A percentile compares a stretch with the other conserved stretches of the same genome.
Conservation (phyloP, 2,113 vertebrate species). For the Saccopteryx leptura region DNA sequence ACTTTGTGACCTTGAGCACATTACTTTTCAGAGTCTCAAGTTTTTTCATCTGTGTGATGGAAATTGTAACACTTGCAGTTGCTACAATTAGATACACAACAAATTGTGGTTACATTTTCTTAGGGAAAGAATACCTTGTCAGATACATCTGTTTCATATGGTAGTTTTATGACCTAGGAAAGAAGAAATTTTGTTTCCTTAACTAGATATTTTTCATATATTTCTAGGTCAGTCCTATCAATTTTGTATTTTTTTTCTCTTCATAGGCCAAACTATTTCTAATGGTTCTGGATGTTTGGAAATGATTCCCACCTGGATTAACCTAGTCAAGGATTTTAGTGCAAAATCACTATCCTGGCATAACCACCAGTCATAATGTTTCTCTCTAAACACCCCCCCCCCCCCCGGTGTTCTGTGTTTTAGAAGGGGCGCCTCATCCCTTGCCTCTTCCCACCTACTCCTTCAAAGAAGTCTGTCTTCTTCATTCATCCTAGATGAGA, state of each 20-base stretch:
- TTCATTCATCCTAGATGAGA: conserved; percentile 37
- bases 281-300: conserved; percentile 19
- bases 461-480: conserved; percentile 59
- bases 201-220: conserved; percentile 4
- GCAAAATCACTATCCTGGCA: conserved; percentile 55
- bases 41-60: conserved; percentile 14
- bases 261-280: not conserved
- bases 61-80: not conserved
- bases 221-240: not conserved
- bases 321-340: conserved; percentile 56
- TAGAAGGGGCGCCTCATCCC: conserved; percentile 42
- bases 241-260: conserved; percentile 4
- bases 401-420: conserved; percentile 41
- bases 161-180: conserved; percentile 53
- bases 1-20: conserved; percentile 59
- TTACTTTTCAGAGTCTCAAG: conserved; percentile 53
- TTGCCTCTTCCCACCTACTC: conserved; percentile 48
- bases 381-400: not conserved
- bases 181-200: conserved; percentile 7
- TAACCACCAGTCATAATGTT: conserved; percentile 50
- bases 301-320: conserved; percentile 42
- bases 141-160: conserved; percentile 10
- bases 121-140: not conserved
- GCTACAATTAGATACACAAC: conserved; percentile 2
- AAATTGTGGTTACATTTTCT: conserved; percentile 57